Conservation (phyloP, 2,888 invertebrate species). For the Nomada fabriciana region DNA sequence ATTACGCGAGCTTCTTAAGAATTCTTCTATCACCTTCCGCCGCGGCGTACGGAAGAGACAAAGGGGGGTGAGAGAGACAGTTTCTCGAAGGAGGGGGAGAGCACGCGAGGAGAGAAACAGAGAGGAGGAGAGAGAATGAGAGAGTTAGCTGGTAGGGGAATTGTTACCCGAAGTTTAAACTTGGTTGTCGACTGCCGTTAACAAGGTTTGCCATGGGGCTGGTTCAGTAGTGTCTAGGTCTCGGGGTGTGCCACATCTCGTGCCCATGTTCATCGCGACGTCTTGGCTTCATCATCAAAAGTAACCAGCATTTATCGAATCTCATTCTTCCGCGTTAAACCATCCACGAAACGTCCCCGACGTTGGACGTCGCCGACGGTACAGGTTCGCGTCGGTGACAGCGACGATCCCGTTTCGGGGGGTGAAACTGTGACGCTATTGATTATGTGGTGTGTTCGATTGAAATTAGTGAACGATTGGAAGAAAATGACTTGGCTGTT, state of each 20-base stretch:
- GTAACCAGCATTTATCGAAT: slow-evolving; percentile 20
- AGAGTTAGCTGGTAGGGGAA: slow-evolving; percentile 78
- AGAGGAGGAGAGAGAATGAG: slow-evolving; percentile 59
- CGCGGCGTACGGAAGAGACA: slow-evolving; percentile 44
- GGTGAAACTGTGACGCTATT: neutral
- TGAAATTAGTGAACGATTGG: neutral
- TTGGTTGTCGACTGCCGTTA: slow-evolving; percentile 84
- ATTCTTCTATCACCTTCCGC: slow-evolving; percentile 50
- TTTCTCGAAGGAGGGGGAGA: slow-evolving; percentile 56
- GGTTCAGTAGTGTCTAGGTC: slow-evolving; percentile 84
- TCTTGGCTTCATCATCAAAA: slow-evolving; percentile 58
- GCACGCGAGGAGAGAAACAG: slow-evolving; percentile 60
- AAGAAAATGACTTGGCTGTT: neutral
- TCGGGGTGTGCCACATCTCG: slow-evolving; percentile 82
- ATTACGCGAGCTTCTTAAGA: slow-evolving; percentile 59
- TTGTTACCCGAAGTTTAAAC: slow-evolving; percentile 84
- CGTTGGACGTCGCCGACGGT: slow-evolving; percentile 30
- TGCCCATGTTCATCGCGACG: slow-evolving; percentile 67
- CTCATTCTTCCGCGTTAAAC: slow-evolving; percentile 30
- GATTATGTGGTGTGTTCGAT: neutral
- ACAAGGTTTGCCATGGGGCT: slow-evolving; percentile 84
- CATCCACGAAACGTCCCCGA: slow-evolving; percentile 9
- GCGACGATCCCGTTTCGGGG: neutral
- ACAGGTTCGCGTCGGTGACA: neutral
- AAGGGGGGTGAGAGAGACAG: slow-evolving; percentile 43